A percentile compares a stretch with the other conserved stretches of the same genome.
Evolutionary conservation across 2,113 vertebrate species (phyloP).

Genomic region (Sterna hirundo): DNA sequence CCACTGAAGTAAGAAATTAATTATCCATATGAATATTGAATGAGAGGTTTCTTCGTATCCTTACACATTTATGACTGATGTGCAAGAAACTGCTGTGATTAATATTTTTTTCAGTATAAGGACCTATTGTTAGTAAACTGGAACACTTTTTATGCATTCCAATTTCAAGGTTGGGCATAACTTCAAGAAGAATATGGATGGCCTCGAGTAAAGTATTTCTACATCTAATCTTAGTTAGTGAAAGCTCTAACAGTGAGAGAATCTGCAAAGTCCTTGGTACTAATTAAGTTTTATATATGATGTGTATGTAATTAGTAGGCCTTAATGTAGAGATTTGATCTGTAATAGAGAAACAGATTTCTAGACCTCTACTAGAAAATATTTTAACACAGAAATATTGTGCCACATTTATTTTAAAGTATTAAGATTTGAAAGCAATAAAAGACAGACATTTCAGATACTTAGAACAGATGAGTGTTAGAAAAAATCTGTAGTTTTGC

Average conservation of each 20-base stretch:
- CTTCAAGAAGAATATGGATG: neutral
- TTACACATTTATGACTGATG: neutral
- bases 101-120: neutral
- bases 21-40: neutral
- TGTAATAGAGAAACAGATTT: neutral
- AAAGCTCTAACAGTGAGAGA: neutral
- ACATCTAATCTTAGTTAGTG: neutral
- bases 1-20: constrained; percentile 89
- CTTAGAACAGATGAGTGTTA: neutral
- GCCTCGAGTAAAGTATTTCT: neutral
- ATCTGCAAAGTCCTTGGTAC: neutral
- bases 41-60: neutral
- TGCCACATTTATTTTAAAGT: neutral
- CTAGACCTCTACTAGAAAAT: neutral
- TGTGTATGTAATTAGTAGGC: neutral
- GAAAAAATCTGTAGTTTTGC: neutral
- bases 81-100: neutral
- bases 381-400: neutral
- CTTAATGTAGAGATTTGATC: neutral
- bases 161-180: neutral
- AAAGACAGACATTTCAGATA: neutral
- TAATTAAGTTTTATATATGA: neutral
- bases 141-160: neutral
- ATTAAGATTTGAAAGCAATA: neutral
- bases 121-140: neutral